Evolutionary conservation across 2,888 invertebrate species (phyloP).

Genomic region (Lochmaea crataegi): DNA sequence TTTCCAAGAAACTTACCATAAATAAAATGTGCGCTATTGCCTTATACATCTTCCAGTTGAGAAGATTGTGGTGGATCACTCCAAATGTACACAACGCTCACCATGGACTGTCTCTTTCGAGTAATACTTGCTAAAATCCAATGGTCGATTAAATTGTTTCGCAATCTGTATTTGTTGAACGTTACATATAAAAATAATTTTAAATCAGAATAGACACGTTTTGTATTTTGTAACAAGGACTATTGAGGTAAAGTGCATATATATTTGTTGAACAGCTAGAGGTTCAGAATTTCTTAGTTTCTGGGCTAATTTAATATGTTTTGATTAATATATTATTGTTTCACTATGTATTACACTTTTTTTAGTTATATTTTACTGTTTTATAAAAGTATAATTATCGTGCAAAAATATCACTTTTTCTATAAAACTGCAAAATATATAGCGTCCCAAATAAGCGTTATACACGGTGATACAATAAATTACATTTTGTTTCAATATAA

Average conservation of each 20-base stretch:
- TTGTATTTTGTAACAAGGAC: conserved; percentile 10
- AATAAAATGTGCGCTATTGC: too few relatives aligned
- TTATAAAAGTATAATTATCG: not conserved
- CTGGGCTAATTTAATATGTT: conserved; percentile 2
- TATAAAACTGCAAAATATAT: too few relatives aligned
- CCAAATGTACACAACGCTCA: too few relatives aligned
- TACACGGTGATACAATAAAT: not conserved
- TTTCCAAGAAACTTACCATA: too few relatives aligned
- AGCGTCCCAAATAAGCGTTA: not conserved
- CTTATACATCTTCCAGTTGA: too few relatives aligned
- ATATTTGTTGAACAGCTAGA: conserved; percentile 15
- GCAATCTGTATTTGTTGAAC: not conserved
- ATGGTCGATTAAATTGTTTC: too few relatives aligned
- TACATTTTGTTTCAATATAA: not conserved
- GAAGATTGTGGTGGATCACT: too few relatives aligned
- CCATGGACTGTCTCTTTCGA: too few relatives aligned
- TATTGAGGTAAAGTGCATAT: conserved; percentile 26
- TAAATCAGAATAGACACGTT: conserved; percentile 10
- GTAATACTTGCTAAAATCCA: too few relatives aligned
- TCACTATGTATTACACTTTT: not conserved
- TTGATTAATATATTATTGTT: not conserved
- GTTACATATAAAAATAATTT: conserved; percentile 5
- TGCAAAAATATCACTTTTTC: not conserved
- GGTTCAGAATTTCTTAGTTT: conserved; percentile 15
- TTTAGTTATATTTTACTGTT: not conserved